These are phyloP conservation scores for Psittacara wagleri DNA, from an alignment of 2,113 vertebrate species.

Conservation along the genomic window DNA sequence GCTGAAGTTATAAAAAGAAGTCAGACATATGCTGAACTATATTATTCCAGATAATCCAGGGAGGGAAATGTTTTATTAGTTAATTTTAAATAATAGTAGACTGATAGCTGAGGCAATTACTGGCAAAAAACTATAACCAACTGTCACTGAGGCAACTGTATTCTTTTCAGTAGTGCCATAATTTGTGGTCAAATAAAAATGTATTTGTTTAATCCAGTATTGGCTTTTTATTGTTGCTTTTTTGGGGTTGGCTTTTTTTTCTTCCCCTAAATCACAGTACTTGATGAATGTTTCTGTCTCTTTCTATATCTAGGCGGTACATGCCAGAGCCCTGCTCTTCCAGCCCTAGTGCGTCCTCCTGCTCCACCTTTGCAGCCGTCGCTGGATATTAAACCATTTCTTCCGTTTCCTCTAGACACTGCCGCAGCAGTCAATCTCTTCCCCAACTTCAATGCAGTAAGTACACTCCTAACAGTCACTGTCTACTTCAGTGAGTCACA, in stretches of 20 bases:
- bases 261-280: fast-evolving
- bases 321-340: slow-evolving; percentile 93
- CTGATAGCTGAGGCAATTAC: background rate
- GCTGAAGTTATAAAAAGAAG: background rate
- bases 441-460: slow-evolving; percentile 92
- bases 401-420: slow-evolving; percentile 89
- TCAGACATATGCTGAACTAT: background rate
- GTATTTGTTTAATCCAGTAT: background rate
- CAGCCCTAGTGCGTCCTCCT: slow-evolving; percentile 87
- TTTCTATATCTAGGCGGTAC: slow-evolving; percentile 81
- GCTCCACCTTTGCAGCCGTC: slow-evolving; percentile 85
- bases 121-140: background rate
- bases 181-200: background rate
- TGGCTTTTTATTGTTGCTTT: background rate
- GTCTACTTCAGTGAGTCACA: background rate
- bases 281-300: slow-evolving; percentile 43
- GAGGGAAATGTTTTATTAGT: background rate
- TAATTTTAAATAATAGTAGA: background rate
- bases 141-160: background rate
- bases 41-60: background rate
- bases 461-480: slow-evolving; percentile 44
- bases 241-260: background rate
- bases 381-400: slow-evolving; percentile 91
- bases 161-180: background rate
- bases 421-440: slow-evolving; percentile 87